Conservation (phyloP, 2,113 vertebrate genomes). For the Etia nguti region DNA sequence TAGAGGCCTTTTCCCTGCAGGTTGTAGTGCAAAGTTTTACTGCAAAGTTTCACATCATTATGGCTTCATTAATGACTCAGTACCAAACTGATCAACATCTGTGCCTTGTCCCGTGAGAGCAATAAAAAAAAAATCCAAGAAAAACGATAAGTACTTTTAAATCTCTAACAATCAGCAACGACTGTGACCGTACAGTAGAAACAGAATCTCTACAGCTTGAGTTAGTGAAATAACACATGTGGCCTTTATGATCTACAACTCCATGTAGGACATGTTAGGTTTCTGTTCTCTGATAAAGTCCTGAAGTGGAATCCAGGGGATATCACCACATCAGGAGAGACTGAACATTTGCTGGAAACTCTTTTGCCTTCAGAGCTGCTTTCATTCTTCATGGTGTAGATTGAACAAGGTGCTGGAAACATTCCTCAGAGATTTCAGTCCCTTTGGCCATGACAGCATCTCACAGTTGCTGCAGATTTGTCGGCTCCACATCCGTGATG, state of each 20-base stretch:
- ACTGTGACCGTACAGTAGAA: not conserved
- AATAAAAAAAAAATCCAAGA: not conserved
- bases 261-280: not conserved
- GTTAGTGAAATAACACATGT: not conserved
- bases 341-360: not conserved
- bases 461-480: fast-evolving
- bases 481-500: not conserved
- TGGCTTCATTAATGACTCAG: not conserved
- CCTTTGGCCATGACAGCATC: not conserved
- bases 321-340: not conserved
- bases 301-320: not conserved
- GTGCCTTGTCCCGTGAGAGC: not conserved
- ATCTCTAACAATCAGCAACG: not conserved
- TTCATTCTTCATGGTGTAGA: not conserved
- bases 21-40: not conserved
- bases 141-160: not conserved
- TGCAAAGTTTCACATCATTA: not conserved
- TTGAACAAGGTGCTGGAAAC: fast-evolving
- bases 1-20: not conserved
- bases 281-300: not conserved
- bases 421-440: not conserved
- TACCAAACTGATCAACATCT: not conserved
- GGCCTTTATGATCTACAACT: not conserved
- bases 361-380: fast-evolving
- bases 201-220: not conserved